Base-by-base conservation (phyloP, 2,113 vertebrate genomes). In the Cebidichthys violaceus region DNA sequence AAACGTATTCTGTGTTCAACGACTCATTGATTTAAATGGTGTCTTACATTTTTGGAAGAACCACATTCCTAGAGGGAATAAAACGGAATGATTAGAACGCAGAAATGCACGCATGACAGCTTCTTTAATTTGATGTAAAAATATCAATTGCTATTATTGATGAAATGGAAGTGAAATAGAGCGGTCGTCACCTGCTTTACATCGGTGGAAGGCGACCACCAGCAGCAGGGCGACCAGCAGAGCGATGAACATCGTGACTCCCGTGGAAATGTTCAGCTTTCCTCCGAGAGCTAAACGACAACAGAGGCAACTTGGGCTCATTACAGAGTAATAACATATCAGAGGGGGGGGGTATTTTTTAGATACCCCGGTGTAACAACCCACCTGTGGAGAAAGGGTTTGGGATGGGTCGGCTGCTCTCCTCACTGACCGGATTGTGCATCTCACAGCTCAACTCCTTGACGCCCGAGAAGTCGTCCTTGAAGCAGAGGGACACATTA, bases 21-120 rank as follows among this genome's bases (percentile, higher is more conserved):
- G 22, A n/a, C 4, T 14, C 13, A 24, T 9, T 9, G 2, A 13
- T 50, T 74, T 24, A 17, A 35, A 62, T n/a, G 47, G n/a, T 27
- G 5, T 78, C 90, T 86, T 70, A 94, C 93, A 71, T 90, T 92
- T 90, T 6, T 92, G 31, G 57, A 31, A 94, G 85, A 94, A 94
- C 79, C 89, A 94, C 55, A 9, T 10, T 7, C 92, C 93, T 94
- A 29, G 0, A 82, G 59, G 57, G 69, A 72, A 66, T 17, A 0
- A 65, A 7, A 72, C 17, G 78, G 1, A 66, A 35, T 2, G 4
- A 60, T 65, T 31, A 43, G 4, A n/a, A 43, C 4, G 15, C 41
- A 18, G 0, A 18, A 17, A 43, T 4, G 9, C n/a, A 37, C 13
- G 50, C 5, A 50, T 20, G 11, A 3, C 14, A 9, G 0, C 8